Evolutionary conservation across 1,140 invertebrate genomes (phyloP), one percentile per base, ranked within the genome.

Genomic region (Ectropis grisescens): DNA sequence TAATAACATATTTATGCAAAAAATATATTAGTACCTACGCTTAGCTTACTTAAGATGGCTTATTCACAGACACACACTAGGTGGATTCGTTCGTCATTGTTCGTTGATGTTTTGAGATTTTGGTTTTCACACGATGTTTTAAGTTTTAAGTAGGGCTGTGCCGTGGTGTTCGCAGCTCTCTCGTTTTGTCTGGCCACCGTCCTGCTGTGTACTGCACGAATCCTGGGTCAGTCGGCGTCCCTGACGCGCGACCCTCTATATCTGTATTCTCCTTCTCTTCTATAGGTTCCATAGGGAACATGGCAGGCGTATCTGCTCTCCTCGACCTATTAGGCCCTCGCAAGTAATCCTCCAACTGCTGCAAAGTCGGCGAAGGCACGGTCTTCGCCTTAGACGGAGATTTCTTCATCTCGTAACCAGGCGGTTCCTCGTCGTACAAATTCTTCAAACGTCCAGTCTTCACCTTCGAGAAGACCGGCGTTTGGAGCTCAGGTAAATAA

Each of bases 151-250:
- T 87, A 0, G 87, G 87, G 64, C 86, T 88, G 33, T 86, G 84
- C 40, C 85, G 67, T 7, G 87, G 87, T 8, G 87, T 88, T 45
- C 85, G 83, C 40, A 76, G 62, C 37, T 76, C 55, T n/a, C 71
- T 37, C 12, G 29, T 37, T 10, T 67, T 76, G 13, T 86, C 83
- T 1, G 87, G 86, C 88, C 89, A 90, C 38, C 86, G 85, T 42
- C 84, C 85, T 1, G 86, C 88, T 7, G 88, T 86, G 43, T 90
- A 89, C 58, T 88, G 85, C 0, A 90, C 89, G 41, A 85, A 90
- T 23, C 89, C 89, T 0, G 88, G 88, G 55, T 90, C 88, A 0
- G 83, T 86, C 0, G 88, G 87, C 8, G 87, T 86, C 0, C 85
- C 87, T 2, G 62, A 87, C 33, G 82, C 78, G 40, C 76, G 45